Evolutionary conservation across 2,113 vertebrate genomes (phyloP).

Genomic region (Pseudolaguvia tuberculata): DNA sequence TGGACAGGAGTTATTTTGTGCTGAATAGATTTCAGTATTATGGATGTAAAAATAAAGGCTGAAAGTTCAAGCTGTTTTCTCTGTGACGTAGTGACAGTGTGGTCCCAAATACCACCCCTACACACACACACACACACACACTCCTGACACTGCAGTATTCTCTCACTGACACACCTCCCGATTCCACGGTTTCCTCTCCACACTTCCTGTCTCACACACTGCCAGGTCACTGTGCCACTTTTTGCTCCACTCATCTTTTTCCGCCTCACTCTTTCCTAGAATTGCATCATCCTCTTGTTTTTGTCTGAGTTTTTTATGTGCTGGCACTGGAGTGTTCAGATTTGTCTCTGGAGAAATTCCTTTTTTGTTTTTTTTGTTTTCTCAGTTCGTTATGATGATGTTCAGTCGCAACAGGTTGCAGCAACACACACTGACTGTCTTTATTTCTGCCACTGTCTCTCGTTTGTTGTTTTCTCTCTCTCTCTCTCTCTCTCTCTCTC

Average conservation of each 20-base stretch:
- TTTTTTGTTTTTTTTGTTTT: background rate
- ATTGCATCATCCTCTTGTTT: conserved; percentile 47
- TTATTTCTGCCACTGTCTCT: background rate
- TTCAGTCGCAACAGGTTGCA: conserved; percentile 12
- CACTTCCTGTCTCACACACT: conserved; percentile 20
- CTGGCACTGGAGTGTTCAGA: conserved; percentile 41
- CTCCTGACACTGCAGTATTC: conserved; percentile 22
- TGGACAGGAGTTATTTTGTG: no score
- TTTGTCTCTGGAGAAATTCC: conserved; percentile 22
- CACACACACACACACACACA: no score
- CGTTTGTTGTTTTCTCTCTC: no score
- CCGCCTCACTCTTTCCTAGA: conserved; percentile 36
- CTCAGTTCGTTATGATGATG: conserved; percentile 12
- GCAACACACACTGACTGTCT: background rate
- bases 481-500: background rate
- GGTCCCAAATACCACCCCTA: background rate
- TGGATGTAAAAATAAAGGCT: background rate
- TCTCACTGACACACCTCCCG: conserved; percentile 8
- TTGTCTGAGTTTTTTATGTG: conserved; percentile 26
- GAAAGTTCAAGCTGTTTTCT: background rate
- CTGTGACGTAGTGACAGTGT: background rate
- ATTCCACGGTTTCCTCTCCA: conserved; percentile 8
- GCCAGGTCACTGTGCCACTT: conserved; percentile 35
- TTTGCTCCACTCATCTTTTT: conserved; percentile 13
- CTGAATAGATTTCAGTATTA: background rate